phyloP scores from a whole-genome alignment of 2,888 invertebrate species.

The Plemyria rubiginata region DNA sequence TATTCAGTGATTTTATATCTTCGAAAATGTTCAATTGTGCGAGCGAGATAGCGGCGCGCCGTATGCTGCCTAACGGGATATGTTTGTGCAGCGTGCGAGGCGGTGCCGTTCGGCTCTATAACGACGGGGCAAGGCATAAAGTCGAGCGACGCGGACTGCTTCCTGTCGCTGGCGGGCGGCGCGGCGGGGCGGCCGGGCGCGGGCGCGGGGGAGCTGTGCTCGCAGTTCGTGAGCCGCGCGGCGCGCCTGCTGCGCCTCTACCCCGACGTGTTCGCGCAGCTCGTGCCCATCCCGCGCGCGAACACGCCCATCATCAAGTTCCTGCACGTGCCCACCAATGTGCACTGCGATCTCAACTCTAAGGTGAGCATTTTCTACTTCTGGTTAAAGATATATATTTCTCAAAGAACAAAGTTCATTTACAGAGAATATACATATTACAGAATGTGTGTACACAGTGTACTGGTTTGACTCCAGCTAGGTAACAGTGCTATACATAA shows the following conservation, averaged over 20 bases:
- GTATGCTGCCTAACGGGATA: too few relatives aligned
- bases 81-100: conserved; percentile 61
- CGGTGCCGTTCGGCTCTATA: conserved; percentile 89
- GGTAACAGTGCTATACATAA: too few relatives aligned
- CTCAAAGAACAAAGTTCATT: too few relatives aligned
- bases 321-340: conserved; percentile 84
- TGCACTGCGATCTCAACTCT: conserved; percentile 90
- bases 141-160: conserved; percentile 90
- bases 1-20: too few relatives aligned
- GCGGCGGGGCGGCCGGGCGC: conserved; percentile 37
- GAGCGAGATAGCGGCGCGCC: too few relatives aligned
- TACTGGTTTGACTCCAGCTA: too few relatives aligned
- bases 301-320: conserved; percentile 92
- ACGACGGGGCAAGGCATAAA: conserved; percentile 88
- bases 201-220: conserved; percentile 30
- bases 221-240: conserved; percentile 59
- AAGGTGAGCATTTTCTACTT: too few relatives aligned
- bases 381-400: too few relatives aligned
- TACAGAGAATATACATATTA: too few relatives aligned
- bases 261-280: conserved; percentile 77
- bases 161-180: conserved; percentile 75
- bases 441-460: too few relatives aligned
- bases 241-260: conserved; percentile 67
- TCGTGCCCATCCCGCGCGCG: conserved; percentile 88
- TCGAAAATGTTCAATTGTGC: too few relatives aligned